Evolutionary conservation across 2,113 vertebrate genomes (phyloP).

Genomic region (Rhinichthys klamathensis): DNA sequence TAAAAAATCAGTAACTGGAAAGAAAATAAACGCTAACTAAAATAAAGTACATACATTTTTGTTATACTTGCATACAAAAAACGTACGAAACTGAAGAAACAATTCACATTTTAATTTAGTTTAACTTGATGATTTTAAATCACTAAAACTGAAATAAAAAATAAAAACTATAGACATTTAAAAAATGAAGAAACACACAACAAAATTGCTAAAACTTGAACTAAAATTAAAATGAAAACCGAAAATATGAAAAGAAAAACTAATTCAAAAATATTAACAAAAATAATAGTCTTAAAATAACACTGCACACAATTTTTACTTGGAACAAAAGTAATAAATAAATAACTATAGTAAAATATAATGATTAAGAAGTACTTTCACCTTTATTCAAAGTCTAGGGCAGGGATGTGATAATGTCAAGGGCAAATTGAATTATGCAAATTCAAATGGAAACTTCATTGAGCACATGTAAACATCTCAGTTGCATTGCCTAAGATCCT

Average conservation of each 20-base stretch:
- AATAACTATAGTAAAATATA: too few species aligned
- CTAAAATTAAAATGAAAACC: too few species aligned
- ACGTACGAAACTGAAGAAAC: background rate
- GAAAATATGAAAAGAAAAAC: background rate
- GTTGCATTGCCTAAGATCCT: background rate
- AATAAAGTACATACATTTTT: background rate
- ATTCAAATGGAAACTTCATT: background rate
- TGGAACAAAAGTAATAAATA: too few species aligned
- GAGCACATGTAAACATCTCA: background rate
- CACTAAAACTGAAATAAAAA: background rate
- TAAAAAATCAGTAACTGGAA: background rate
- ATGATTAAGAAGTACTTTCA: background rate
- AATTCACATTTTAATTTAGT: background rate
- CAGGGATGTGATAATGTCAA: background rate
- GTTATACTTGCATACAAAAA: background rate
- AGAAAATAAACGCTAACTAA: background rate
- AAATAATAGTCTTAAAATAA: background rate
- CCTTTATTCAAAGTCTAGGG: too few species aligned
- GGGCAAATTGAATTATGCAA: background rate
- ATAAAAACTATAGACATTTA: background rate
- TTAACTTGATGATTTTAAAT: background rate
- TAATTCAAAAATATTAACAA: background rate
- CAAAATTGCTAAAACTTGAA: background rate
- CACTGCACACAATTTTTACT: too few species aligned
- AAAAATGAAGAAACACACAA: background rate